Base-by-base conservation (phyloP, 2,797 vertebrate species). In the Melanotaenia pygmaea region DNA sequence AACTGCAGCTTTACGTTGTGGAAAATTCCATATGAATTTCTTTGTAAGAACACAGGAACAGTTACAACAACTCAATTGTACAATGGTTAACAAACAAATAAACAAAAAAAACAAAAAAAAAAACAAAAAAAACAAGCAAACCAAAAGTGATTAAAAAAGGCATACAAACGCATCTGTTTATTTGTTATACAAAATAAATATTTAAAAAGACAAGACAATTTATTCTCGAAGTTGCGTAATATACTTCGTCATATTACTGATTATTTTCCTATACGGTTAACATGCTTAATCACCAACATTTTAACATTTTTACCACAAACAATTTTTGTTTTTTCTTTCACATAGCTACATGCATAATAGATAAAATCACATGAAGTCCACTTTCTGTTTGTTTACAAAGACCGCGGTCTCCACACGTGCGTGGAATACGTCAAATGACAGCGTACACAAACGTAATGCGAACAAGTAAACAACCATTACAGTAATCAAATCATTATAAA, bases 331-430 rank as follows among this genome's bases (percentile, higher is more conserved):
- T 56, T 24, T 14, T 5, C 5, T 26, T 54, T 26, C 11, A 28
- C 5, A 26, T 24, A 13, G 5, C 2, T 14, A 14, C 5, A 13
- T 10, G 10, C 4, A 24, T 26, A 24, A 24, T 13, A 2, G 22
- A 51, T 51, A 53, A 4, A 53, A 11, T 18, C 26, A 30, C 53
- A 30, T 13, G 22, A 11, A 30, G 14, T 7, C 11, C 3, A 34
- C 5, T 24, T 70, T 10, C 20, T 47, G 66, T 81, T 86, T 91
- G 84, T 92, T 91, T 88, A 91, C 79, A 82, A 68, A 35, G 13
- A 35, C 8, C 37, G 54, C 37, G 76, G 79, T 77, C 83, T 81
- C 22, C 51, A 45, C 85, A 84, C 60, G 80, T 82, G 83, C 20
- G 43, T 30, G 37, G 7, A 54, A 58, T 57, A 75, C 74, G 83